A percentile compares a stretch with the other conserved stretches of the same genome.
These are phyloP conservation scores for Temnothorax unifasciatus DNA, from an alignment of 2,888 invertebrate genomes.

Conservation along the genomic window DNA sequence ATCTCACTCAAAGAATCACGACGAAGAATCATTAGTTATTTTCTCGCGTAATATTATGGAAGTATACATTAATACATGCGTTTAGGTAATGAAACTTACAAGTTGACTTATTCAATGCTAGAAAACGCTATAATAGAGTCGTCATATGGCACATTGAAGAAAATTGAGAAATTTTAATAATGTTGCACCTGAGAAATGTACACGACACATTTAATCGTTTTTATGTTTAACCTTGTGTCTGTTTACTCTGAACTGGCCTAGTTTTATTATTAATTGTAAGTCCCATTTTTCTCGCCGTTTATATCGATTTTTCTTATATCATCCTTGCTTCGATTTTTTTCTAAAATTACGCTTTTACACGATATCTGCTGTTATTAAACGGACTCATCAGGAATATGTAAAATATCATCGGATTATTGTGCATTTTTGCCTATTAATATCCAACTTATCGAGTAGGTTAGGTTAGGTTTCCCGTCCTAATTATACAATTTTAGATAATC, in stretches of 20 bases:
- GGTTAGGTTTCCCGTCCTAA: neutral
- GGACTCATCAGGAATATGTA: neutral
- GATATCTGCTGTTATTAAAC: neutral
- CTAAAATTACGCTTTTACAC: neutral
- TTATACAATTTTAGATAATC: neutral
- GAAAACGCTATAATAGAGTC: neutral
- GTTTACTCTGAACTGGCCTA: neutral
- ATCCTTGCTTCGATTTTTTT: neutral
- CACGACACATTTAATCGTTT: neutral
- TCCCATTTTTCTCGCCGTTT: neutral
- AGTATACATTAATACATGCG: neutral
- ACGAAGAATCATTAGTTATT: neutral
- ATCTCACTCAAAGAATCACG: constrained; percentile 17
- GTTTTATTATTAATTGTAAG: neutral
- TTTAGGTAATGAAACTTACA: neutral
- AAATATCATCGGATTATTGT: neutral
- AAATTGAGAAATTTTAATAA: constrained; percentile 13
- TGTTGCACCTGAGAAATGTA: constrained; percentile 27
- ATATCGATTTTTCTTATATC: neutral
- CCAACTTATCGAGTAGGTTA: neutral
- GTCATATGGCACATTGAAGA: constrained; percentile 32
- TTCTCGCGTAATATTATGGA: neutral
- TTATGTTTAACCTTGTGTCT: neutral
- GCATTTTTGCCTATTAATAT: neutral
- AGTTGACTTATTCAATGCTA: neutral